These are phyloP conservation scores for Ectobius pallidus DNA, from an alignment of 2,888 invertebrate genomes.

Conservation along the genomic window DNA sequence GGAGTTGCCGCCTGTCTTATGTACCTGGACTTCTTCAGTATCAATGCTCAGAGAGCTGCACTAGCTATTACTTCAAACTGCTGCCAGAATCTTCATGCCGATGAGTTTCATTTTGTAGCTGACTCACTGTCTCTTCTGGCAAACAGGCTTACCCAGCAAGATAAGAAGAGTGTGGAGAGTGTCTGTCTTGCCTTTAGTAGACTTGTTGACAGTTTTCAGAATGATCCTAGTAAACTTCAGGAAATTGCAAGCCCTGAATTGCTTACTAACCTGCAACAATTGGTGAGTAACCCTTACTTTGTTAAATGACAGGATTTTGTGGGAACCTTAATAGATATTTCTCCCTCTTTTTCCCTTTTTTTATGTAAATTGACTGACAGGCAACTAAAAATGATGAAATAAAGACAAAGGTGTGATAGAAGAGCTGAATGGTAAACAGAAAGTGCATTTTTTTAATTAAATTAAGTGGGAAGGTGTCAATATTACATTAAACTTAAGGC, in stretches of 20 bases:
- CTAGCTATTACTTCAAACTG: slow-evolving; percentile 97
- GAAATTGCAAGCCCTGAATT: slow-evolving; percentile 93
- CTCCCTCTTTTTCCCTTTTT: no score
- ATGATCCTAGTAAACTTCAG: slow-evolving; percentile 86
- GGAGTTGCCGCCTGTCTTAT: slow-evolving; percentile 96
- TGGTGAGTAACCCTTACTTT: slow-evolving; percentile 65
- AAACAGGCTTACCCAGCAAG: slow-evolving; percentile 66
- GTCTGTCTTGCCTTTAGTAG: slow-evolving; percentile 96
- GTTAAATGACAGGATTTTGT: not conserved
- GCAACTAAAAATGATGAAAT: not conserved
- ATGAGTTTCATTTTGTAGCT: slow-evolving; percentile 92
- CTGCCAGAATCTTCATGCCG: slow-evolving; percentile 90
- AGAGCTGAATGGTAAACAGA: no score
- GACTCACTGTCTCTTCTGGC: slow-evolving; percentile 88
- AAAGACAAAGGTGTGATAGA: no score
- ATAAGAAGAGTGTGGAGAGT: slow-evolving; percentile 97
- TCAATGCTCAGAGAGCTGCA: slow-evolving; percentile 96
- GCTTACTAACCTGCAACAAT: slow-evolving; percentile 90
- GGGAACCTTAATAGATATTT: not conserved
- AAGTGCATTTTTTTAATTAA: no score
- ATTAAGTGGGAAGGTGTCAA: no score
- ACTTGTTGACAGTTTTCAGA: slow-evolving; percentile 94
- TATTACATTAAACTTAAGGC: no score
- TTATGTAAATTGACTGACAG: no score
- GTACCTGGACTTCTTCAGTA: slow-evolving; percentile 98